A percentile compares a stretch with the other conserved stretches of the same genome.
phyloP scores from a whole-genome alignment of 2,888 invertebrate species.

The Brenthis ino region DNA sequence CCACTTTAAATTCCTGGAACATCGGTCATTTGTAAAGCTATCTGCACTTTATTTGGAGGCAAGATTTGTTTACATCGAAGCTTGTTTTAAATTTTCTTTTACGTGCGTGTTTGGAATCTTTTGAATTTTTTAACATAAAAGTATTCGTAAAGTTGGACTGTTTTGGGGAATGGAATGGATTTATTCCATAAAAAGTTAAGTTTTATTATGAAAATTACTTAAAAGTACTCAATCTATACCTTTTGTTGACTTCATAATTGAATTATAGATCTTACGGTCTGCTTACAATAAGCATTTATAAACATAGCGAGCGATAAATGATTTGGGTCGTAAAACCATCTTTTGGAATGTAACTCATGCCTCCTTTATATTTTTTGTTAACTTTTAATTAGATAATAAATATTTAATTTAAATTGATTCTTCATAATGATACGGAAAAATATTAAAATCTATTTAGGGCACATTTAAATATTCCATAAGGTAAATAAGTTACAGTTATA shows the following conservation, averaged over 20 bases:
- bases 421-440: too few relatives aligned
- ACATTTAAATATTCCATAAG: not conserved
- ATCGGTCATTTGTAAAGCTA: slow-evolving; percentile 80
- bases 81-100: slow-evolving; percentile 60
- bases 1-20: slow-evolving; percentile 75
- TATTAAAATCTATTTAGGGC: not conserved
- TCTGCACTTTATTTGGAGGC: slow-evolving; percentile 80
- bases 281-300: too few relatives aligned
- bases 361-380: too few relatives aligned
- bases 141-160: not conserved
- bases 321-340: too few relatives aligned
- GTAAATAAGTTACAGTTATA: not conserved
- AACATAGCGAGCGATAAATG: too few relatives aligned
- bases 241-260: too few relatives aligned
- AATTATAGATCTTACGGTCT: too few relatives aligned
- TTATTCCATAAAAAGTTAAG: not conserved
- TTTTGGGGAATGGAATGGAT: not conserved
- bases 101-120: slow-evolving; percentile 50
- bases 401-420: too few relatives aligned
- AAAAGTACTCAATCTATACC: too few relatives aligned
- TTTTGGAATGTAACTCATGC: too few relatives aligned
- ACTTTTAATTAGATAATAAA: too few relatives aligned
- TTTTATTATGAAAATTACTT: too few relatives aligned
- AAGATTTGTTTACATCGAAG: slow-evolving; percentile 69
- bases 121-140: slow-evolving; percentile 5